Evolutionary conservation across 2,888 invertebrate genomes (phyloP), one percentile per base, ranked within the genome.

Genomic region (Plebejus argus): DNA sequence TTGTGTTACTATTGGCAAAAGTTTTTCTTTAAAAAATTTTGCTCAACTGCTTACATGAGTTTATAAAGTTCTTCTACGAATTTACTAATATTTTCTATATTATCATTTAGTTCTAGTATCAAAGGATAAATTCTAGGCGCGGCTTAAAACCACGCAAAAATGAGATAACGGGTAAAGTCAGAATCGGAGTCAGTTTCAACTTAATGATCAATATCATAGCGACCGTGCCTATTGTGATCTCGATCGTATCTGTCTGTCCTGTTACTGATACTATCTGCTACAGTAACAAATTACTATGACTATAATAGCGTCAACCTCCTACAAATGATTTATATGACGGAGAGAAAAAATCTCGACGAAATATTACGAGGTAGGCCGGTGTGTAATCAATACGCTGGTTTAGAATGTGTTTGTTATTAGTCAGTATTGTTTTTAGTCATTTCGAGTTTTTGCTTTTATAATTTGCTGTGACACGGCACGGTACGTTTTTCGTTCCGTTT

Each of bases 271-370:
- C 74, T 74, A 74, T 74, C 74, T 12, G 45, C 12, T 53, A 74
- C 74, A 53, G 74, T 74, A 74, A 74, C 74, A 74, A 74, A 74
- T 74, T 74, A 74, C 72, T 72, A 45, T 49, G 72, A 49, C 72
- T 72, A 23, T 61, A 61, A 61, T 61, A 39, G 20, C 72, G 45
- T 49, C 72, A 53, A 53, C 49, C 74, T 53, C 28, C 74, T 28
- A 23, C 20, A 15, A 23, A 49, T 74, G 74, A 66, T 66, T 66
- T 66, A 66, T 66, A 66, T 18, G 66, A 66, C 66, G 28, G 28
- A 12, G 10, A 61, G 66, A 66, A 66, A 66, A 66, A 66, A 28
- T 33, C 28, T 6, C 28, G 66, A 66, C 33, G 28, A 66, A 66
- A 18, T 66, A 28, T 66, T 28, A 66, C 12, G 23, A 56, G 56